Evolutionary conservation across 2,888 invertebrate genomes (phyloP).

Genomic region (Perdita meconis): DNA sequence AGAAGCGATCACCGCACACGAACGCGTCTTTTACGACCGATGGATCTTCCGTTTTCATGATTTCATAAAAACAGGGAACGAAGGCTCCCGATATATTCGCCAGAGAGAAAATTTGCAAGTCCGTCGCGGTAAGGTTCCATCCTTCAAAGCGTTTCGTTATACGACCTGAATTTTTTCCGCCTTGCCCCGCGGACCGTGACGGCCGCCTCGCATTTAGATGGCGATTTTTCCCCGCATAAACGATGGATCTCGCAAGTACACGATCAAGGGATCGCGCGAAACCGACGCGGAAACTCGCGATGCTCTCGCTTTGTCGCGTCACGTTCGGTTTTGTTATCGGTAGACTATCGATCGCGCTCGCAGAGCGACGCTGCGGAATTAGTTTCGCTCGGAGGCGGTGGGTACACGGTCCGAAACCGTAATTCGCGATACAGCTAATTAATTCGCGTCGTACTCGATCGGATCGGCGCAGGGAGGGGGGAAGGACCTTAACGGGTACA

Average conservation of each 20-base stretch:
- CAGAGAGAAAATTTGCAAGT: constrained; percentile 12
- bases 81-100: background rate
- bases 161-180: background rate
- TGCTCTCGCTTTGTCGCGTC: constrained; percentile 35
- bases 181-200: background rate
- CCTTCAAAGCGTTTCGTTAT: background rate
- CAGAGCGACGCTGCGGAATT: constrained; percentile 38
- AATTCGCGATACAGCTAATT: constrained; percentile 58
- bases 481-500: constrained; percentile 17
- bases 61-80: constrained; percentile 9
- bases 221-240: constrained; percentile 2
- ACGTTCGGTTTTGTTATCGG: constrained; percentile 51
- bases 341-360: constrained; percentile 39
- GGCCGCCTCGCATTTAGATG: background rate
- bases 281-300: background rate
- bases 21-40: constrained; percentile 20
- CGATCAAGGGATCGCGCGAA: background rate
- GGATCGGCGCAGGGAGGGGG: no score
- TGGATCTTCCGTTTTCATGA: constrained; percentile 17
- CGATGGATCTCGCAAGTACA: background rate
- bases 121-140: constrained; percentile 3
- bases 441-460: constrained; percentile 38
- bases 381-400: constrained; percentile 16
- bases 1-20: background rate
- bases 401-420: constrained; percentile 23